Evolutionary conservation across 1,140 invertebrate genomes (phyloP).

Genomic region (Aphaenogaster rudis): DNA sequence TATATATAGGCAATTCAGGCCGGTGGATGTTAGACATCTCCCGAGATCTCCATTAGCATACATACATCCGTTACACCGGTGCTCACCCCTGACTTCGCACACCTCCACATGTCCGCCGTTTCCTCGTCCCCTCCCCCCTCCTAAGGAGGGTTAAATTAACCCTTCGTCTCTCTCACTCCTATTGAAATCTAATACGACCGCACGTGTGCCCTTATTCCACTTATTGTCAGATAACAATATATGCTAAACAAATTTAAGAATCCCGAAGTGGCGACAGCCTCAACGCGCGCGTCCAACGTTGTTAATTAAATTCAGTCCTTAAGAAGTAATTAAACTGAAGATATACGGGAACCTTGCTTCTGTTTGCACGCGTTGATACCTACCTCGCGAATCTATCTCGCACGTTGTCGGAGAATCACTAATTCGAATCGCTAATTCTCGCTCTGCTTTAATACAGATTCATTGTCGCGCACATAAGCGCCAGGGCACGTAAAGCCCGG

Average conservation of each 20-base stretch:
- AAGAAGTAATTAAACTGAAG: not conserved
- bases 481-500: not conserved
- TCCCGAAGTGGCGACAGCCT: not conserved
- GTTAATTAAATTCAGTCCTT: conserved; percentile 46
- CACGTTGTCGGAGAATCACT: conserved; percentile 42
- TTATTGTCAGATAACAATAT: not conserved
- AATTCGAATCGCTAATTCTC: conserved; percentile 40
- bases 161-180: conserved; percentile 43
- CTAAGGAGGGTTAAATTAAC: conserved; percentile 76
- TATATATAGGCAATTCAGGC: conserved; percentile 73
- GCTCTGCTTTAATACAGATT: conserved; percentile 44
- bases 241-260: conserved; percentile 30
- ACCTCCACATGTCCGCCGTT: conserved; percentile 52
- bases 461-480: conserved; percentile 14
- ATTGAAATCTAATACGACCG: conserved; percentile 60
- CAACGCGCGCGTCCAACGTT: not conserved
- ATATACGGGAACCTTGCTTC: conserved; percentile 21
- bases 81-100: conserved; percentile 79
- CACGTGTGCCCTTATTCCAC: conserved; percentile 62
- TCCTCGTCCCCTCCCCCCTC: conserved; percentile 19
- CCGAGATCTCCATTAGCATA: conserved; percentile 83
- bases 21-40: conserved; percentile 81
- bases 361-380: not conserved
- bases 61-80: conserved; percentile 79
- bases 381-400: conserved; percentile 23